These are phyloP conservation scores for Ochropacha duplaris DNA, from an alignment of 2,888 invertebrate species.

Conservation along the genomic window DNA sequence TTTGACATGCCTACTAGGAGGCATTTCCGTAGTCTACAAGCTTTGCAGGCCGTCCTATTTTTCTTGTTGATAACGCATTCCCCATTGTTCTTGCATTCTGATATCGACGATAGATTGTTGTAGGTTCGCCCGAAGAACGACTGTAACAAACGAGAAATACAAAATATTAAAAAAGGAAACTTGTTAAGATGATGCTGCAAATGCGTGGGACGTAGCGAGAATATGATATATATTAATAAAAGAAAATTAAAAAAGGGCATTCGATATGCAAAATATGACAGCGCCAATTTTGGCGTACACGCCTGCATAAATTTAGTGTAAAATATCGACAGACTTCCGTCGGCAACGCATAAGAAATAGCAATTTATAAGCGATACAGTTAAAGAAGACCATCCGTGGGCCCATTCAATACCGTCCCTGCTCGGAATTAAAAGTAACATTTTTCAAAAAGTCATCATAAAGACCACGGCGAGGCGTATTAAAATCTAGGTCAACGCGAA, in stretches of 20 bases:
- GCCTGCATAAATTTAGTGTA: conserved; percentile 72
- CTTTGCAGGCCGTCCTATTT: conserved; percentile 95
- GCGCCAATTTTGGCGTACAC: conserved; percentile 56
- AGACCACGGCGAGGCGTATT: conserved; percentile 64
- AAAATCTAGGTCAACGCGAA: conserved; percentile 76
- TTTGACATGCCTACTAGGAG: conserved; percentile 95
- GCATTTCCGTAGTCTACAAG: conserved; percentile 93
- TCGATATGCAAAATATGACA: conserved; percentile 54
- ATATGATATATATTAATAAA: conserved; percentile 39
- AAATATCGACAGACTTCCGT: conserved; percentile 75
- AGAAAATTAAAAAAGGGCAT: conserved; percentile 54
- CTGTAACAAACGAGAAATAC: conserved; percentile 85
- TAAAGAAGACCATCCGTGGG: conserved; percentile 66
- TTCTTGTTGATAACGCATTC: conserved; percentile 96
- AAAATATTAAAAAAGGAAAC: conserved; percentile 47
- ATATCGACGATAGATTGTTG: conserved; percentile 94
- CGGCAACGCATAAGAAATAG: conserved; percentile 71
- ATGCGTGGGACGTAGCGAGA: conserved; percentile 24
- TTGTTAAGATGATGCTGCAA: conserved; percentile 24
- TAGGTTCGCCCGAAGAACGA: conserved; percentile 96
- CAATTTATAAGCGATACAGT: conserved; percentile 79
- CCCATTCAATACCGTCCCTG: conserved; percentile 62
- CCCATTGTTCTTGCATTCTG: conserved; percentile 96
- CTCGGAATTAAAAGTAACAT: conserved; percentile 77
- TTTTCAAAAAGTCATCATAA: conserved; percentile 83